These are phyloP conservation scores for Mycetomoellerius zeteki DNA, from an alignment of 1,140 invertebrate species.

Conservation along the genomic window DNA sequence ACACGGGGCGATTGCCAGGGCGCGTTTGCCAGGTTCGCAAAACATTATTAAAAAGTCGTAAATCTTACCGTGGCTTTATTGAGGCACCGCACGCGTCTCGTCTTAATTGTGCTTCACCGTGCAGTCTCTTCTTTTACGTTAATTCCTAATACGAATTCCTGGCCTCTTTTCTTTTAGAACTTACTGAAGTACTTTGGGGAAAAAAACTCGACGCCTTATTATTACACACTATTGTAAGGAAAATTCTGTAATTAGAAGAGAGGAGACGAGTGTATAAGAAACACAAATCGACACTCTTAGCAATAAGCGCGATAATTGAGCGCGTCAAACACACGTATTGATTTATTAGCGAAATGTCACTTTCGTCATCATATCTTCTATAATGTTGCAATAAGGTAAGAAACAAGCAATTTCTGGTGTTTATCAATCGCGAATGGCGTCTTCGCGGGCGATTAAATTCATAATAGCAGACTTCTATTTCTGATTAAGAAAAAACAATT, in stretches of 20 bases:
- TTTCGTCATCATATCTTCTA: neutral
- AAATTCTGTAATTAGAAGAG: neutral
- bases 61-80: slow-evolving; percentile 17
- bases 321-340: neutral
- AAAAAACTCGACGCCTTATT: neutral
- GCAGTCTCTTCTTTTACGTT: neutral
- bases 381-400: neutral
- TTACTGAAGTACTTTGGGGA: neutral
- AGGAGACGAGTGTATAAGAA: neutral
- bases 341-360: slow-evolving; percentile 38
- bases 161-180: neutral
- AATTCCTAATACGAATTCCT: neutral
- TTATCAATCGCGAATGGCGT: neutral
- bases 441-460: neutral
- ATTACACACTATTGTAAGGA: neutral
- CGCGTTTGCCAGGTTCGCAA: slow-evolving; percentile 12
- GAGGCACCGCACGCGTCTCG: neutral
- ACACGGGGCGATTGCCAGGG: slow-evolving; percentile 54
- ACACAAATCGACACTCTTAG: neutral
- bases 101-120: slow-evolving; percentile 11
- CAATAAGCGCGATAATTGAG: slow-evolving; percentile 48
- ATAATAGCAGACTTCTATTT: slow-evolving; percentile 6
- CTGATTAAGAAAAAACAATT: neutral
- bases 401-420: neutral
- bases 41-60: slow-evolving; percentile 39